These are phyloP conservation scores for Hedychridium roseum DNA, from an alignment of 2,888 invertebrate genomes.

Conservation along the genomic window DNA sequence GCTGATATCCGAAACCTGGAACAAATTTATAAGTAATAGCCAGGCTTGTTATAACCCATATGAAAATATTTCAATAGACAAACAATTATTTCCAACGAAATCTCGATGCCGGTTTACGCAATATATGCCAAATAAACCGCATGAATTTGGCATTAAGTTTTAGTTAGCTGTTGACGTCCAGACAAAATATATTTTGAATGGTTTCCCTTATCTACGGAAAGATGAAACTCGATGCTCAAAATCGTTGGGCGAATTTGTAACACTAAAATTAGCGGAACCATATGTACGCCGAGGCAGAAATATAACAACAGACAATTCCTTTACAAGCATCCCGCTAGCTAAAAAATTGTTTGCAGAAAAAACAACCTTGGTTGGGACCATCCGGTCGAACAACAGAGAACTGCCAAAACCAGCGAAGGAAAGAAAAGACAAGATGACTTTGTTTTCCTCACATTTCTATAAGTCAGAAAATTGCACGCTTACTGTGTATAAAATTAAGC, in stretches of 20 bases:
- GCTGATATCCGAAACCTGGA: slow-evolving; percentile 12
- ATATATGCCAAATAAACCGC: too few species aligned
- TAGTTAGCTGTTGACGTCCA: too few species aligned
- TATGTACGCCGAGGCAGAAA: too few species aligned
- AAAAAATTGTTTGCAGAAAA: slow-evolving; percentile 9
- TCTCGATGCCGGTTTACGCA: slow-evolving; percentile 2
- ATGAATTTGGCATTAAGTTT: too few species aligned
- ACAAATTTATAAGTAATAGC: slow-evolving; percentile 8
- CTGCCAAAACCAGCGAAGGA: slow-evolving; percentile 12
- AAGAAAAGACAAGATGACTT: slow-evolving; percentile 9
- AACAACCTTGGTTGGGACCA: slow-evolving; percentile 14
- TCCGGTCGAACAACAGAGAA: slow-evolving; percentile 12
- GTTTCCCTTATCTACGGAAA: slow-evolving; percentile 6
- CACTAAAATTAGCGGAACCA: slow-evolving; percentile 5
- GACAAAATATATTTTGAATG: slow-evolving; percentile 9
- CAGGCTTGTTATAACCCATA: slow-evolving; percentile 14
- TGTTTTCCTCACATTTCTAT: slow-evolving; percentile 4
- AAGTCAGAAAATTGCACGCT: slow-evolving; percentile 7
- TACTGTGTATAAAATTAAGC: too few species aligned
- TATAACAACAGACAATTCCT: slow-evolving; percentile 16
- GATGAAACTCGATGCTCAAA: slow-evolving; percentile 8
- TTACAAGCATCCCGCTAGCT: slow-evolving; percentile 15
- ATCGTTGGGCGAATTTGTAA: slow-evolving; percentile 4
- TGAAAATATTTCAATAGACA: slow-evolving; percentile 14
- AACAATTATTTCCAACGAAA: slow-evolving; percentile 15